Evolutionary conservation across 35 echinoderm and acorn worm species (phyloP).

Genomic region (Anneissia japonica): DNA sequence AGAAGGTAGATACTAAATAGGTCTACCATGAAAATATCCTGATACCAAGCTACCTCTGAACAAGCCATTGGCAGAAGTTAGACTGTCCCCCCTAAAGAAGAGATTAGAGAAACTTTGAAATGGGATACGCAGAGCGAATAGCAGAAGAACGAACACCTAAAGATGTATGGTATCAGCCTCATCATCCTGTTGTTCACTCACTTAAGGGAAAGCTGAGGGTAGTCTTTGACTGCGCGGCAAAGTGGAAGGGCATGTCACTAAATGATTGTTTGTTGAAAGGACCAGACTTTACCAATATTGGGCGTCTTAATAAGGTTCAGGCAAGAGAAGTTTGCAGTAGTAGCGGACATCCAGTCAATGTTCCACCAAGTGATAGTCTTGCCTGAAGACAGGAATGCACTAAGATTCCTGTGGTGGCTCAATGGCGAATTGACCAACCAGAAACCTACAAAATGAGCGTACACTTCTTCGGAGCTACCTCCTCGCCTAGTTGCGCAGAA

Average conservation of each 20-base stretch:
- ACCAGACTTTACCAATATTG: conserved; percentile 13
- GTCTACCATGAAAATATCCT: conserved; percentile 10
- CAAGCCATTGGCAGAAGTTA: conserved; percentile 1
- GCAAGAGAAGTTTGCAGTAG: conserved; percentile 40
- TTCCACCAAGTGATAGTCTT: conserved; percentile 29
- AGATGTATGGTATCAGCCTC: conserved; percentile 15
- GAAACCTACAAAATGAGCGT: conserved; percentile 15
- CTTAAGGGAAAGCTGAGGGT: conserved; percentile 26
- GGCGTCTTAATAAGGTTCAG: no score
- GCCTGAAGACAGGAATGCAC: conserved; percentile 10
- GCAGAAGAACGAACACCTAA: background rate
- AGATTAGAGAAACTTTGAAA: conserved; percentile 12
- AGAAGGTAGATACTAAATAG: conserved; percentile 29
- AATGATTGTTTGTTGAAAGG: conserved; percentile 14
- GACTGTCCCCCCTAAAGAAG: background rate
- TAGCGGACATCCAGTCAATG: conserved; percentile 22
- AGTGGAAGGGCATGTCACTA: conserved; percentile 24
- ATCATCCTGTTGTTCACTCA: conserved; percentile 18
- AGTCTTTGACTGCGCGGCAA: conserved; percentile 28
- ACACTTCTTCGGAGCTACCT: conserved; percentile 35
- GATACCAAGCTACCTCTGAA: no score
- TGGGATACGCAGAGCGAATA: background rate
- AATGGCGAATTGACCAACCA: background rate
- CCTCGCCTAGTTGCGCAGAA: conserved; percentile 5
- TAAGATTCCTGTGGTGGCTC: conserved; percentile 43